These are phyloP conservation scores for Amblyornis subalaris DNA, from an alignment of 2,113 vertebrate genomes.

Conservation along the genomic window DNA sequence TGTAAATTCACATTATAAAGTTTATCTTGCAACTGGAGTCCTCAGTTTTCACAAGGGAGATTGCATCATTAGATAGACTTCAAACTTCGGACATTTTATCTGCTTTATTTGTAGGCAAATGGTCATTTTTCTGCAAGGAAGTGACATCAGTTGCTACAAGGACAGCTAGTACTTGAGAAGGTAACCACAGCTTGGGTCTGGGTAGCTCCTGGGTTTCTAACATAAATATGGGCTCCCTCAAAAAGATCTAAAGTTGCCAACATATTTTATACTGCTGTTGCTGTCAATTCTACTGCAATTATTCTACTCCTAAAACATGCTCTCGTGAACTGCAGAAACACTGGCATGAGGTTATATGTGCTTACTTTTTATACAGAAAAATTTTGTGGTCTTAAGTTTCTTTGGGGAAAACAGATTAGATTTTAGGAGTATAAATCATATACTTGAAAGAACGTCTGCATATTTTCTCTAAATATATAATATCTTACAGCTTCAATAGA, in stretches of 20 bases:
- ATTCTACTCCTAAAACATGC: background rate
- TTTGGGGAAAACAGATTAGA: background rate
- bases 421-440: background rate
- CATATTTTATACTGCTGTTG: background rate
- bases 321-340: background rate
- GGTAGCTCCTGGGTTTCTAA: background rate
- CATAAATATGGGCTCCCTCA: background rate
- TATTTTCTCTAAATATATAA: background rate
- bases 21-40: background rate
- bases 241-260: background rate
- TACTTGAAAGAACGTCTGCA: background rate
- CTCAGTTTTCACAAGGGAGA: background rate
- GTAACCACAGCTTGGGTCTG: background rate
- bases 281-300: background rate
- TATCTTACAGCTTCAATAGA: background rate
- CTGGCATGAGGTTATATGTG: background rate
- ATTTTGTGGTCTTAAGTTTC: background rate
- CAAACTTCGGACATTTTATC: background rate
- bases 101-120: background rate
- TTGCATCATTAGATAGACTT: background rate
- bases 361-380: background rate
- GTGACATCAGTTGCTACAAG: background rate
- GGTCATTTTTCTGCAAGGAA: background rate
- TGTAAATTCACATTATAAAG: background rate
- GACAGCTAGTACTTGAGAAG: background rate